These are phyloP conservation scores for Brachionus paranguensis DNA, from an alignment of 1,140 invertebrate genomes.

Conservation along the genomic window DNA sequence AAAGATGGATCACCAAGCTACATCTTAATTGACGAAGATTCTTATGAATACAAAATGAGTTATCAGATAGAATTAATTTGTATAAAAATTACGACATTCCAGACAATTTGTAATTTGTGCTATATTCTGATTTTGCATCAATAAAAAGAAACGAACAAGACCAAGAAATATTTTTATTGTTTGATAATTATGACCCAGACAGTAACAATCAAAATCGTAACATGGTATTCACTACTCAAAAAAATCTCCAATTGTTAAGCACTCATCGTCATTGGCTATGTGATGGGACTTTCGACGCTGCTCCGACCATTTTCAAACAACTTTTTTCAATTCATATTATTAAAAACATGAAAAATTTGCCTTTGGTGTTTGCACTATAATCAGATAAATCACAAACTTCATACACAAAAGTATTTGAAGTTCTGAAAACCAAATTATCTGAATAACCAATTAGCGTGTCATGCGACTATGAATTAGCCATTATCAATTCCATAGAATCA, in stretches of 20 bases:
- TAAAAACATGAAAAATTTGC: background rate
- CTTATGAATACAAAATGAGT: too few species aligned
- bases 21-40: too few species aligned
- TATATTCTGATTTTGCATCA: background rate
- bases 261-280: constrained; percentile 1
- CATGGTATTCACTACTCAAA: background rate
- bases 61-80: background rate
- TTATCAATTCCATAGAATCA: background rate
- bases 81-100: background rate
- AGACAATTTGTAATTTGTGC: background rate
- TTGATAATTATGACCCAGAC: constrained; percentile 1
- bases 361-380: background rate
- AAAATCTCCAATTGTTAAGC: background rate
- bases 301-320: background rate
- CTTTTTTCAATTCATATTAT: background rate
- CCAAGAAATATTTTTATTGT: background rate
- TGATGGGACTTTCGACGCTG: background rate
- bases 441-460: background rate
- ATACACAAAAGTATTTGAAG: background rate
- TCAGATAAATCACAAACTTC: background rate
- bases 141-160: too few species aligned
- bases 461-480: background rate
- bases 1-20: too few species aligned
- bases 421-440: background rate
- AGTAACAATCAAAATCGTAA: background rate